These are phyloP conservation scores for Sceloporus undulatus DNA, from an alignment of 2,113 vertebrate species.

Conservation along the genomic window DNA sequence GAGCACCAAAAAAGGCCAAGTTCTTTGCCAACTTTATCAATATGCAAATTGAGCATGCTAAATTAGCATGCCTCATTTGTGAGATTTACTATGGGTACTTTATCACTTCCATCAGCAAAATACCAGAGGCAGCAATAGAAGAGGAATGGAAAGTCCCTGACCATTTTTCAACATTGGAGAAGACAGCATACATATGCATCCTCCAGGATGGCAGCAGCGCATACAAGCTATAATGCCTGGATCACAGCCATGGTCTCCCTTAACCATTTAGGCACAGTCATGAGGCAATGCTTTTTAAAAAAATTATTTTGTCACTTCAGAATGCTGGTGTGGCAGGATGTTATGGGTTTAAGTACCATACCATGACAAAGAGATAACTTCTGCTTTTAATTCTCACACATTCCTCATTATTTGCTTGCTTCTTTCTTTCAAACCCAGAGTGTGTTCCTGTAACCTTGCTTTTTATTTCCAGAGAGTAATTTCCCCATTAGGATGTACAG, in stretches of 20 bases:
- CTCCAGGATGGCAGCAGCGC: background rate
- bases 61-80: conserved; percentile 17
- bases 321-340: background rate
- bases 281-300: no score
- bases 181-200: background rate
- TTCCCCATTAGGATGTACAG: no score
- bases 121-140: background rate
- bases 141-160: background rate
- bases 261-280: no score
- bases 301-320: background rate
- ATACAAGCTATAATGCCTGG: background rate
- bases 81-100: conserved; percentile 19
- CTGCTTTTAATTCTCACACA: no score
- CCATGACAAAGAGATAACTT: no score
- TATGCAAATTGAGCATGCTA: conserved; percentile 14
- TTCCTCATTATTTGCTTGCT: no score
- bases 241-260: background rate
- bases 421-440: no score
- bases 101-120: conserved; percentile 22
- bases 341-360: no score
- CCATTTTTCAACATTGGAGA: background rate
- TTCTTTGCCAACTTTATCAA: background rate
- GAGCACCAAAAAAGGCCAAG: background rate
- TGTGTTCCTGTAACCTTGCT: no score
- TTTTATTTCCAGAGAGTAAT: no score